Evolutionary conservation across 1,140 invertebrate genomes (phyloP).

Genomic region (Apocrypta bakeri): DNA sequence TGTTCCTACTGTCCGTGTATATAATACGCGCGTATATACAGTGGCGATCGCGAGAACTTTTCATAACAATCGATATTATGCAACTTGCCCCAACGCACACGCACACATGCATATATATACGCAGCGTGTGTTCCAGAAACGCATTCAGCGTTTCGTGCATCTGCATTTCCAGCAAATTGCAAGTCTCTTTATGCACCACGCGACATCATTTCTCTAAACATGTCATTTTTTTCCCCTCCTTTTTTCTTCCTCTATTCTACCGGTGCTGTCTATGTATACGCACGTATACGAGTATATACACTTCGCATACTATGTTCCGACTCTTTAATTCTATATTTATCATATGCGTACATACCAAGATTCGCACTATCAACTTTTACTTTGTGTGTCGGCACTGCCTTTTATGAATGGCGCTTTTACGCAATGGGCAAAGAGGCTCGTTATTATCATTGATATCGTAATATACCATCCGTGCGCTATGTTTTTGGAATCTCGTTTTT

Average conservation of each 20-base stretch:
- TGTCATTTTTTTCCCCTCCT: conserved; percentile 44
- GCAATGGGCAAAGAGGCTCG: background rate
- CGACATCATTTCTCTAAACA: conserved; percentile 36
- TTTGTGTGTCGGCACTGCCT: background rate
- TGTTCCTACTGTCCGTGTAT: background rate
- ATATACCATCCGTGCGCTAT: background rate
- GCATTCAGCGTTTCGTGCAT: conserved; percentile 44
- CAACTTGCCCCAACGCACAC: background rate
- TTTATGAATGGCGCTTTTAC: conserved; percentile 32
- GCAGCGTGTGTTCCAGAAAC: conserved; percentile 41
- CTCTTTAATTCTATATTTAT: too few species aligned
- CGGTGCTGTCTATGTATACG: too few species aligned
- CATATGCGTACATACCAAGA: too few species aligned
- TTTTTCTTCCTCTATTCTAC: background rate
- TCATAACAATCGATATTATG: conserved; percentile 54
- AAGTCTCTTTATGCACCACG: conserved; percentile 10
- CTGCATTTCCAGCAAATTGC: conserved; percentile 45
- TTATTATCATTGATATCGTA: conserved; percentile 39
- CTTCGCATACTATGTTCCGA: too few species aligned
- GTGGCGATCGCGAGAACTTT: conserved; percentile 50
- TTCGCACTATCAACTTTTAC: conserved; percentile 30
- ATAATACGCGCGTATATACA: background rate
- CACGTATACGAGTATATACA: background rate
- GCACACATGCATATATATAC: too few species aligned
- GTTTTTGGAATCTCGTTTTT: background rate